Base-by-base conservation (phyloP, 2,888 invertebrate genomes). In the Nebria salina region DNA sequence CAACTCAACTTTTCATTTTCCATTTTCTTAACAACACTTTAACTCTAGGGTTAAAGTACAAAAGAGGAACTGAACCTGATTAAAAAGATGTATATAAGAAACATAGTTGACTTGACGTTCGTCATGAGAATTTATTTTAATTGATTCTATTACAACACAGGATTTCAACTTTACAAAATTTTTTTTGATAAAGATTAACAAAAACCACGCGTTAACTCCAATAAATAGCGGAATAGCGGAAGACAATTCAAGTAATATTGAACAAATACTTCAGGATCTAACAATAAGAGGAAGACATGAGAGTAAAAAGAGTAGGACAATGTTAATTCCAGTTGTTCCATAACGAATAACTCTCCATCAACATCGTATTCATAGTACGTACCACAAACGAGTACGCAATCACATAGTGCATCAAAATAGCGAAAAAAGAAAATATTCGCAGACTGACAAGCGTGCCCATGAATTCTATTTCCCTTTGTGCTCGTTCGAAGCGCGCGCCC, bases 371-470 rank as follows among this genome's bases (percentile, higher is more conserved):
- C 54, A 13, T 54, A 54, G 54, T 13, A 7, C 6, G 7, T 13
- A 54, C 54, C 54, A 8, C 54, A 54, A 54, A 13, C 54, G 13
- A 54, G 54, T 54, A 54, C 13, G 8, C 54, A 54, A 43, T 43
- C 43, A 43, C 43, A 6, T 6, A 43, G 43, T 9, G 43, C 43
- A 43, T 43, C 43, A 43, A 43, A 9, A 43, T 8, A 43, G 6
- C 66, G 66, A 11, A 72, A 34, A 72, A 72, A 72, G 73, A 73
- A 73, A 73, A 73, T 73, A 73, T 73, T 73, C 73, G 41, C 13
- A 73, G 72, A 25, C 26, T n/a, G 54, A 54, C 54, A 54, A 54
- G 8, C 54, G 54, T 54, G 54, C 54, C 54, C 54, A 54, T 54
- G 54, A 54, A 54, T 54, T 54, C 54, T 54, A 54, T 54, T 73